Base-by-base conservation (phyloP, 2,797 vertebrate species). In the Eulemur rubriventer region DNA sequence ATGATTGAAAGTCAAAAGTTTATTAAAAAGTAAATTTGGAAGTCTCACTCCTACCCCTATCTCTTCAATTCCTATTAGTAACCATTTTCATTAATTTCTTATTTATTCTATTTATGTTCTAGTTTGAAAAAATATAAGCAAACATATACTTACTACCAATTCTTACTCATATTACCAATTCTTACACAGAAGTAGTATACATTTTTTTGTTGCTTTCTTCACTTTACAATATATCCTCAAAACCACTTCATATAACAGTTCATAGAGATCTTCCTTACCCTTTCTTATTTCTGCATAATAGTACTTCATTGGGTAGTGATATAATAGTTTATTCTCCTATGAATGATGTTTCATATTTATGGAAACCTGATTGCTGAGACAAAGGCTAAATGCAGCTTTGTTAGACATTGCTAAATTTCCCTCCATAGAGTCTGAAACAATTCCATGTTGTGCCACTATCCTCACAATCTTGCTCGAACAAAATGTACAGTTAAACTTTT, bases 41-140 rank as follows among this genome's bases (percentile, higher is more conserved):
- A 91, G 88, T 85, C 67, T 94, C 18, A 84, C 17, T 86, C 33
- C 13, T 7, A 92, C 14, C 16, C n/a, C 7, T 69, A 46, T 83
- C 46, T 80, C 30, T 88, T 91, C 52, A 91, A 63, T 85, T 26
- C 26, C 72, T 18, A 69, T 20, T 1, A n/a, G 46, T 86, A 85
- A 89, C n/a, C 12, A 78, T 63, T 83, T 95, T 94, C 28, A 90
- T 41, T 79, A 46, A 48, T 89, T 88, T 95, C 52, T 86, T 69
- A 67, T 17, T 96, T 92, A 81, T 46, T 80, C 61, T 83, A 93
- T 50, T 41, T 86, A 65, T 43, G 50, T n/a, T 76, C 18, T 92
- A 81, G 48, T 96, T 95, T 69, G 67, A 89, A 91, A 93, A 90
- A 91, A 61, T 76, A 73, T 43, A 81, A 95, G 63, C n/a, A 96